These are phyloP conservation scores for Trachops cirrhosus DNA, from an alignment of 2,797 vertebrate genomes.

Conservation along the genomic window DNA sequence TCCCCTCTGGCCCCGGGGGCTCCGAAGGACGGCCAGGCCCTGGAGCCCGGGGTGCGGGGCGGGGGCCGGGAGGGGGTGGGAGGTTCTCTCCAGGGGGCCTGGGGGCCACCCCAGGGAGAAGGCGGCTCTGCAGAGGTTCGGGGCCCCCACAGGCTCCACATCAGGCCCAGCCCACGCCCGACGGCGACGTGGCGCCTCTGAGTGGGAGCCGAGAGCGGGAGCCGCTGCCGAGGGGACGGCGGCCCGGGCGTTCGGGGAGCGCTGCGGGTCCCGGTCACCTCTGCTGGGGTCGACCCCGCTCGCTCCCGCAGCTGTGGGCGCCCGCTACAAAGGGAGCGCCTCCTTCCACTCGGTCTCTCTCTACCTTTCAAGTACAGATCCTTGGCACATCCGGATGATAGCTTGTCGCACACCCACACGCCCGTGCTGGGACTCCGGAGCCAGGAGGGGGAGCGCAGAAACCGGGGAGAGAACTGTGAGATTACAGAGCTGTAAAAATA, in stretches of 20 bases:
- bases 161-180: slow-evolving; percentile 39
- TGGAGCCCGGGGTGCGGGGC: fast-evolving
- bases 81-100: not conserved
- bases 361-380: not conserved
- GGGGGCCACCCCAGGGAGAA: not conserved
- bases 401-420: not conserved
- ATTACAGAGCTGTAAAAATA: not conserved
- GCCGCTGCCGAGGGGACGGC: slow-evolving; percentile 43
- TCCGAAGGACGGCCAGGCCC: not conserved
- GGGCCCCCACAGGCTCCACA: not conserved
- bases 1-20: fast-evolving
- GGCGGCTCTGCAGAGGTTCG: not conserved
- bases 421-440: not conserved
- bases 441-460: not conserved
- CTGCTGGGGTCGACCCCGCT: not conserved
- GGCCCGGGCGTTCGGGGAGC: not conserved
- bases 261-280: fast-evolving
- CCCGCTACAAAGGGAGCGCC: not conserved
- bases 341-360: not conserved
- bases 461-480: not conserved
- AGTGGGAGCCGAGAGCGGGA: not conserved
- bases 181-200: not conserved
- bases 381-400: not conserved
- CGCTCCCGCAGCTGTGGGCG: not conserved
- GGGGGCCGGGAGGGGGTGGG: fast-evolving